Conservation (phyloP, 2,113 vertebrate genomes). For the Hippopotamus amphibius region DNA sequence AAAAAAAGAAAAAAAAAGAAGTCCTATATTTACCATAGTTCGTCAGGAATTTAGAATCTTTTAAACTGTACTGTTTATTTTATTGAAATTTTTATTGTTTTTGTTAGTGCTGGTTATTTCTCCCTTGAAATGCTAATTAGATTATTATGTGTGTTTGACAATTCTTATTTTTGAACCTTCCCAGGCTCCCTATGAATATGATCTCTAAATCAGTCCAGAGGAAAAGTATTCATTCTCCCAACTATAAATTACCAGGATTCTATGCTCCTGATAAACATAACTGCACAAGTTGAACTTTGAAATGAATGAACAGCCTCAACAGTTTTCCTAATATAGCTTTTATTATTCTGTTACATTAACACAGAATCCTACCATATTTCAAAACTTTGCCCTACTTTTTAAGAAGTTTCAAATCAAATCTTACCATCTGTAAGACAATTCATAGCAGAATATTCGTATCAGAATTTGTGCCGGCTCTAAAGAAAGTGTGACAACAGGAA, state of each 20-base stretch:
- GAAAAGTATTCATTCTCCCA: conserved; percentile 27
- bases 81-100: neutral
- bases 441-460: conserved; percentile 26
- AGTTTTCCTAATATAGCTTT: conserved; percentile 18
- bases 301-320: conserved; percentile 25
- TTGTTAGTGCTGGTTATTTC: conserved; percentile 2
- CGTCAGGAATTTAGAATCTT: conserved; percentile 30
- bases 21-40: neutral
- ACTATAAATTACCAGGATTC: conserved; percentile 32
- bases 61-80: conserved; percentile 23
- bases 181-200: neutral
- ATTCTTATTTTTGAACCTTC: conserved; percentile 40
- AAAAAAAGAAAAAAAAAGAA: neutral
- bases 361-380: neutral
- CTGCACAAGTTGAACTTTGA: neutral
- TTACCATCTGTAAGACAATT: conserved; percentile 19
- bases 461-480: conserved; percentile 39
- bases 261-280: conserved; percentile 2
- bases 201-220: neutral
- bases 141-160: neutral
- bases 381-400: conserved; percentile 43
- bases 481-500: conserved; percentile 19
- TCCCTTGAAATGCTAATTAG: conserved; percentile 45
- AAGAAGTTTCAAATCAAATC: conserved; percentile 32
- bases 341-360: conserved; percentile 41